These are phyloP conservation scores for Eueides isabella DNA, from an alignment of 1,140 invertebrate genomes.

Conservation along the genomic window DNA sequence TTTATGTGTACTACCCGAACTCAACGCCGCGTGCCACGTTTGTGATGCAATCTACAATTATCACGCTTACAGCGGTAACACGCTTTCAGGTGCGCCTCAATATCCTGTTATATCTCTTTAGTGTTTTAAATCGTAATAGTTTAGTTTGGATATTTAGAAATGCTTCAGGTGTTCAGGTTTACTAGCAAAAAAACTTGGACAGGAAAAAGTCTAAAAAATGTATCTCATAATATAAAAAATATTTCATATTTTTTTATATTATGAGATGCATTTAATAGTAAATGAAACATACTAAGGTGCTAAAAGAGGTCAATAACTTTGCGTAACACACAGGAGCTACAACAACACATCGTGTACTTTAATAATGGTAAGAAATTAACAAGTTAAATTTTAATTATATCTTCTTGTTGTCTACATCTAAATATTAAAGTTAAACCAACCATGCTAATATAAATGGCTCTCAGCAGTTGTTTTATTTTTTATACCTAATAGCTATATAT, in stretches of 20 bases:
- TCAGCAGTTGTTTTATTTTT: neutral
- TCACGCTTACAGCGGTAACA: too few relatives aligned
- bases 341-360: neutral
- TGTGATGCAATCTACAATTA: too few relatives aligned
- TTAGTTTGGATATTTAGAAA: too few relatives aligned
- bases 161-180: too few relatives aligned
- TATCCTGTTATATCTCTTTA: too few relatives aligned
- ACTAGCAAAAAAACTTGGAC: neutral
- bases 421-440: neutral
- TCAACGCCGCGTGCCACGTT: too few relatives aligned
- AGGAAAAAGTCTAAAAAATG: too few relatives aligned
- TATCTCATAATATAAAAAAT: too few relatives aligned
- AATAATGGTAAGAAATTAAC: neutral
- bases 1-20: too few relatives aligned
- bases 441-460: neutral
- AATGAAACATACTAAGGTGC: neutral
- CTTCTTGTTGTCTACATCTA: neutral
- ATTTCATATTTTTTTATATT: neutral
- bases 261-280: neutral
- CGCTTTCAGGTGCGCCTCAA: too few relatives aligned
- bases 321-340: neutral
- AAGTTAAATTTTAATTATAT: slow-evolving; percentile 2
- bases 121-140: too few relatives aligned
- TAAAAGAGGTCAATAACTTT: neutral
- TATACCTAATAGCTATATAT: neutral